Conservation (phyloP, 2,888 invertebrate genomes). For the Oscheius sp. region DNA sequence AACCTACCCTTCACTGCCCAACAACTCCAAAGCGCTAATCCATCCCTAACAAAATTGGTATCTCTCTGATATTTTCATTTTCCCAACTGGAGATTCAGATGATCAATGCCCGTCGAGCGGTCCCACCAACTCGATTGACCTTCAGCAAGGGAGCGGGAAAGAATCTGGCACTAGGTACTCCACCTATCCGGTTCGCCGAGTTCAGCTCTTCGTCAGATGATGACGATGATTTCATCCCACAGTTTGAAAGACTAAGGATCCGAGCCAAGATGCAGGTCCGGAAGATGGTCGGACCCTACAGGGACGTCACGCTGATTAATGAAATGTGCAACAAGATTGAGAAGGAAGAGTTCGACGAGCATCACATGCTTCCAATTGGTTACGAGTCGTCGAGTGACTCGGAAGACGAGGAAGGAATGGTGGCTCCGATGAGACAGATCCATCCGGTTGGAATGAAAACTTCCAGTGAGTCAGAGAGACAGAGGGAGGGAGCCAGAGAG, state of each 20-base stretch:
- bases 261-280: conserved; percentile 52
- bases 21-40: conserved; percentile 4
- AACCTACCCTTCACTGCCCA: conserved; percentile 7
- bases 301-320: conserved; percentile 50
- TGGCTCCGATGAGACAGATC: not conserved
- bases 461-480: no score
- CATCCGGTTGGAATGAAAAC: conserved; percentile 3
- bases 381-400: conserved; percentile 69
- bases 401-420: conserved; percentile 36
- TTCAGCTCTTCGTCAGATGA: not conserved
- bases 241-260: conserved; percentile 46
- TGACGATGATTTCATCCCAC: conserved; percentile 5
- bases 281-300: conserved; percentile 61
- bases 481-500: no score
- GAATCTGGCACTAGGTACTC: not conserved
- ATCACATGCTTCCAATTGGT: conserved; percentile 70
- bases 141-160: not conserved
- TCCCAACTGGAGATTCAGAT: not conserved
- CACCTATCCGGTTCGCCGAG: not conserved
- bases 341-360: conserved; percentile 61
- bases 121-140: conserved; percentile 8
- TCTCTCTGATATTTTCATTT: not conserved
- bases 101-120: not conserved
- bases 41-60: conserved; percentile 14
- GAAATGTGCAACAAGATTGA: conserved; percentile 54